Base-by-base conservation (phyloP, 2,797 vertebrate genomes). In the Danio jaintianensis region DNA sequence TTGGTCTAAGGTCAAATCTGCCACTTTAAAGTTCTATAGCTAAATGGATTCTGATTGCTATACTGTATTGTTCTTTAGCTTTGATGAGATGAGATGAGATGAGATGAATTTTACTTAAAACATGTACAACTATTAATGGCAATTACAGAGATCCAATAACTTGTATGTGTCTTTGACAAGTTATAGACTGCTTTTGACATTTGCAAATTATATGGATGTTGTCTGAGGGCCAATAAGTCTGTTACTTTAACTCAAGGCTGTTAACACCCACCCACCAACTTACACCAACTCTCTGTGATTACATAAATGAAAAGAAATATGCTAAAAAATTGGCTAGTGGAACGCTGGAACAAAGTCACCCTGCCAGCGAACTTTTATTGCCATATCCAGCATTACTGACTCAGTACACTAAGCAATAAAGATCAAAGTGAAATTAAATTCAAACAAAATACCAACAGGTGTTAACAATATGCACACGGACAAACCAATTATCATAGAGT, bases 381-480 rank as follows among this genome's bases (percentile, higher is more conserved):
- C 10, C 42, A 68, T 53, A 22, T 16, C 42, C 38, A 77, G 22
- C 42, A 58, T 20, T n/a, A 58, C 42, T 58, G 64, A 78, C 29
- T 5, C 56, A 12, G 56, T 78, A 61, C 18, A 29, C 10, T 36
- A 20, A 38, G 66, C 45, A 4, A 61, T 22, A 58, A 61, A 58
- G 50, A 56, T 68, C 42, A 38, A 58, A 1, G 5, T 43, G 36
- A 78, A 70, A 78, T 62, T 62, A 4, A 70, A 70, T 50, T n/a
- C 18, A 50, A 78, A 62, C 45, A 70, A 70, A 78, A 50, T 4
- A 40, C 42, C 45, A 78, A 70, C 76, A 78, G 76, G 56, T 70
- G 76, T 70, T 76, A 59, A 78, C 56, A 69, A 70, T 69, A 70
- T 62, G 29, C 7, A 55, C 53, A 55, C 59, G 22, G 43, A 68